phyloP scores from a whole-genome alignment of 2,888 invertebrate species.

The Diachrysia chrysitis region DNA sequence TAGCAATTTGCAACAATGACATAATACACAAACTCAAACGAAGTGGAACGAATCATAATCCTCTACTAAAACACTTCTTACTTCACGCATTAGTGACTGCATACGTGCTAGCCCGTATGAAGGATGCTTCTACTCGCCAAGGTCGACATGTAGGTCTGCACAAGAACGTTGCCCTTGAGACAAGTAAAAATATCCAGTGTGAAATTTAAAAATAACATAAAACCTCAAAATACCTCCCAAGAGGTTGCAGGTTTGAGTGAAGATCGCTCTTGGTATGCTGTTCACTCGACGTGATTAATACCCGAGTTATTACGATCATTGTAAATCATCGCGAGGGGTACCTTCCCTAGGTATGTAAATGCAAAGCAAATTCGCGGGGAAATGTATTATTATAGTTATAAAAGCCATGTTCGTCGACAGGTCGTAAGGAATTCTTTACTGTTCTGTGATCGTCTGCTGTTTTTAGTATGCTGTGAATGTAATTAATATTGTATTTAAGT shows the following conservation, averaged over 20 bases:
- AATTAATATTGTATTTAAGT: background rate
- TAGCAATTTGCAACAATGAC: slow-evolving; percentile 81
- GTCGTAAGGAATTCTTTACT: slow-evolving; percentile 28
- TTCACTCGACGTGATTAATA: slow-evolving; percentile 63
- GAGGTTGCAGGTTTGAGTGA: slow-evolving; percentile 45
- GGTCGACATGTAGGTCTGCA: slow-evolving; percentile 69
- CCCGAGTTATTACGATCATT: slow-evolving; percentile 58
- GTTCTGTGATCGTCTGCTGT: slow-evolving; percentile 15
- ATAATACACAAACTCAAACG: slow-evolving; percentile 67
- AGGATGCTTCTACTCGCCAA: slow-evolving; percentile 64
- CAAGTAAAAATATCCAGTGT: slow-evolving; percentile 69
- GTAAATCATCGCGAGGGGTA: slow-evolving; percentile 60
- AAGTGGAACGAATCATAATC: slow-evolving; percentile 56
- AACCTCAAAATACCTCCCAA: slow-evolving; percentile 58
- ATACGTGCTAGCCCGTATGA: slow-evolving; percentile 49
- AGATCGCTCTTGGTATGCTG: slow-evolving; percentile 60
- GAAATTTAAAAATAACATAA: slow-evolving; percentile 71
- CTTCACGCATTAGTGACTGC: slow-evolving; percentile 53
- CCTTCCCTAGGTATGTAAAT: slow-evolving; percentile 59
- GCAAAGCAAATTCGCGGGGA: slow-evolving; percentile 43
- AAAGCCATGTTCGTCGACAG: slow-evolving; percentile 33
- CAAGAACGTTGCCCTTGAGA: slow-evolving; percentile 71
- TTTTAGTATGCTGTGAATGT: background rate
- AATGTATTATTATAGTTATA: slow-evolving; percentile 41
- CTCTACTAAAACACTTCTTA: slow-evolving; percentile 51